phyloP scores from a whole-genome alignment of 2,888 invertebrate species.

The Sphaerophoria taeniata region DNA sequence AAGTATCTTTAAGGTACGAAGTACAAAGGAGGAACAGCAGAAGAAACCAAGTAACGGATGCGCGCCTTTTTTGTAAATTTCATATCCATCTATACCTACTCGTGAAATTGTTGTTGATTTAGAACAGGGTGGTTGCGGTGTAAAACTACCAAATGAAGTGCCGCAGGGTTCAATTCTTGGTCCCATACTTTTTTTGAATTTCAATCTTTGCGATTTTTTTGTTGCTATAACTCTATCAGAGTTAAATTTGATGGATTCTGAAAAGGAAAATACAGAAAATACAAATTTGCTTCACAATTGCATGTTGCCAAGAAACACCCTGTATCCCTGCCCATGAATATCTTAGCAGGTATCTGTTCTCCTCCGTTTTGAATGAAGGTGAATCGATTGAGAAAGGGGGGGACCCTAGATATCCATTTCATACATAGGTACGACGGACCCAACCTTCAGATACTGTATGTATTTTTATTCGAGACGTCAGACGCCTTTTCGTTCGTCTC shows the following conservation, averaged over 20 bases:
- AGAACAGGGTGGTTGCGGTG: background rate
- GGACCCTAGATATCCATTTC: background rate
- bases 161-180: background rate
- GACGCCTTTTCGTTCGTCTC: constrained; percentile 33
- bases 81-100: background rate
- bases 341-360: constrained; percentile 29
- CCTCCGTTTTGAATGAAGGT: constrained; percentile 54
- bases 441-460: constrained; percentile 58
- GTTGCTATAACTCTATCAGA: no score
- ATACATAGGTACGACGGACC: background rate
- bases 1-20: constrained; percentile 13
- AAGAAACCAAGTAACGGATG: constrained; percentile 9
- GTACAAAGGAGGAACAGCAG: constrained; percentile 4
- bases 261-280: no score
- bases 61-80: constrained; percentile 23
- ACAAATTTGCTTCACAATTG: no score
- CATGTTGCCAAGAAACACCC: background rate
- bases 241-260: no score
- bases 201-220: no score
- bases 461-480: constrained; percentile 25
- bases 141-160: background rate
- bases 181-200: no score
- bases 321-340: background rate
- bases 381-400: constrained; percentile 45
- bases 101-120: background rate